phyloP scores from a whole-genome alignment of 2,888 invertebrate genomes.

The Leptinotarsa tumamoca region DNA sequence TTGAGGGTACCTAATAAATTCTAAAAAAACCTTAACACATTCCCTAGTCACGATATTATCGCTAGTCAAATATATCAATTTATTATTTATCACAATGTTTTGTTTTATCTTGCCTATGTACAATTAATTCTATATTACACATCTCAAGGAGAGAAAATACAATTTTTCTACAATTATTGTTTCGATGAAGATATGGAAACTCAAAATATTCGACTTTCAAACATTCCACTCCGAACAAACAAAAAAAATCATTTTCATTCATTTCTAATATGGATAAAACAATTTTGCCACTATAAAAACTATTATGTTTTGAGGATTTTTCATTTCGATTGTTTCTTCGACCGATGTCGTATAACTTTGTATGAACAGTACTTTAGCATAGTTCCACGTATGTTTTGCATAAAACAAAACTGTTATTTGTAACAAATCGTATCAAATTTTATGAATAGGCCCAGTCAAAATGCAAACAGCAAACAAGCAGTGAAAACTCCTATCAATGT shows the following conservation, averaged over 20 bases:
- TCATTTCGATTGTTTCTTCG: too few relatives aligned
- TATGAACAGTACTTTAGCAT: too few relatives aligned
- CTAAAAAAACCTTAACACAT: neutral
- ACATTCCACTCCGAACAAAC: too few relatives aligned
- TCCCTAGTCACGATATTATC: neutral
- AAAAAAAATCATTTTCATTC: too few relatives aligned
- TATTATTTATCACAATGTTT: neutral
- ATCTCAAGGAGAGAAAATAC: neutral
- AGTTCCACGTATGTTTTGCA: too few relatives aligned
- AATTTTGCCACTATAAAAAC: too few relatives aligned
- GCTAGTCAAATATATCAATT: neutral
- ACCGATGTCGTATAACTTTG: too few relatives aligned
- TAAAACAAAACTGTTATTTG: neutral
- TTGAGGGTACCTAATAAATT: neutral
- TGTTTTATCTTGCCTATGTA: neutral
- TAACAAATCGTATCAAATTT: neutral
- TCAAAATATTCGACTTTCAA: too few relatives aligned
- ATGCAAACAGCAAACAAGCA: slow-evolving; percentile 29
- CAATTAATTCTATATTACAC: neutral
- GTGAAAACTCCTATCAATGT: slow-evolving; percentile 31
- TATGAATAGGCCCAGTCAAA: slow-evolving; percentile 28
- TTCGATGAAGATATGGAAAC: too few relatives aligned
- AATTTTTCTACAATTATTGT: neutral
- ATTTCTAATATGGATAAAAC: too few relatives aligned
- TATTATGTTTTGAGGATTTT: too few relatives aligned